Percentiles rank a stretch among this genome's conserved stretches.
Evolutionary conservation across 1,140 invertebrate species (phyloP).

Genomic region (Eupristina koningsbergeri): DNA sequence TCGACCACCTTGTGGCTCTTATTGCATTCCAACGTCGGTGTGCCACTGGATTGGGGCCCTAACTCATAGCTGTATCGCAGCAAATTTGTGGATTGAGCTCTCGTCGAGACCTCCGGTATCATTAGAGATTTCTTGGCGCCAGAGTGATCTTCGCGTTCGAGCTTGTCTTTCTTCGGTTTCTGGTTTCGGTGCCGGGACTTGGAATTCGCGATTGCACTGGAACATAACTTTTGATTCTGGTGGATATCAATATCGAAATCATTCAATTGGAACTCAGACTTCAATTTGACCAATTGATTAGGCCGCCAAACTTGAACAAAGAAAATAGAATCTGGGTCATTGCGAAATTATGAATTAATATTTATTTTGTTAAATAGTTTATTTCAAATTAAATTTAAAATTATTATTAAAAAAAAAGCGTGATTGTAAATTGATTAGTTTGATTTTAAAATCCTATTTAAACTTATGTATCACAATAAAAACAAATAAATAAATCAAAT

Average conservation of each 20-base stretch:
- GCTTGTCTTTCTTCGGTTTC: background rate
- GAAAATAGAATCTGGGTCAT: background rate
- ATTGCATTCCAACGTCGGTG: background rate
- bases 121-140: background rate
- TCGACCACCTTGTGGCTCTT: background rate
- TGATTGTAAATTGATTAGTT: background rate
- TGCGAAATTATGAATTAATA: background rate
- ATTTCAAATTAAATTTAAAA: background rate
- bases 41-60: background rate
- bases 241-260: background rate
- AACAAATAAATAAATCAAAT: too few relatives aligned
- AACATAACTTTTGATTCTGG: background rate
- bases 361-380: background rate
- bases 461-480: too few relatives aligned
- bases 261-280: background rate
- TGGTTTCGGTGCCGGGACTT: background rate
- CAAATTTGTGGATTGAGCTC: background rate
- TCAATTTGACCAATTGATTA: background rate
- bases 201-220: background rate
- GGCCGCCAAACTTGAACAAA: conserved; percentile 2
- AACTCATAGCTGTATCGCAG: background rate
- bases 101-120: too few relatives aligned
- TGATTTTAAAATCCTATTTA: too few relatives aligned
- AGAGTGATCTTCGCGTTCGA: too few relatives aligned
- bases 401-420: background rate